phyloP scores from a whole-genome alignment of 2,888 invertebrate species.

The Phortica magna region DNA sequence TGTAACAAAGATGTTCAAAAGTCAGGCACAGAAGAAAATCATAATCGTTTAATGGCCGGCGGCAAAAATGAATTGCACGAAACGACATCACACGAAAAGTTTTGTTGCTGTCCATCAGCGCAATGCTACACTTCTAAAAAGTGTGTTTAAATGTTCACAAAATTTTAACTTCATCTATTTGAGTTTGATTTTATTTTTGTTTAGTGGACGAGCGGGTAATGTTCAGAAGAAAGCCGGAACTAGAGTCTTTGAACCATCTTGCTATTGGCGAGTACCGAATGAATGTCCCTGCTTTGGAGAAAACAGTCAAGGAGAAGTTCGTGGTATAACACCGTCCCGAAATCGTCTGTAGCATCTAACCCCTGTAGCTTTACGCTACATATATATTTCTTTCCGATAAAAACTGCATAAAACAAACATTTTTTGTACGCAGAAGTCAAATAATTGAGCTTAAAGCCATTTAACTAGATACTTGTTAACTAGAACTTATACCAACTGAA shows the following conservation, averaged over 20 bases:
- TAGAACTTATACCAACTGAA: too few species aligned
- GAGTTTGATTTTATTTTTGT: neutral
- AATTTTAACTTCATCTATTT: neutral
- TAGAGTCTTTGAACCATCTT: neutral
- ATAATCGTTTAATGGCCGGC: neutral
- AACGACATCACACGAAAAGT: conserved; percentile 6
- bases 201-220: neutral
- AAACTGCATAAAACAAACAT: neutral
- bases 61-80: neutral
- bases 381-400: neutral
- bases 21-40: neutral
- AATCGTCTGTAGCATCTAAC: neutral
- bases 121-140: conserved; percentile 8
- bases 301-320: conserved; percentile 14
- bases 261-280: conserved; percentile 24
- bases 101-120: conserved; percentile 20
- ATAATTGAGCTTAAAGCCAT: too few species aligned
- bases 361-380: too few species aligned
- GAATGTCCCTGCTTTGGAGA: conserved; percentile 19
- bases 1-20: too few species aligned
- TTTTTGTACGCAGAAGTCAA: too few species aligned
- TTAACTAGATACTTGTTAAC: too few species aligned
- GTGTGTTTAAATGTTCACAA: neutral
- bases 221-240: neutral
- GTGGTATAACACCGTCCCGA: neutral